Base-by-base conservation (phyloP, 2,888 invertebrate species). In the Bembecia ichneumoniformis region DNA sequence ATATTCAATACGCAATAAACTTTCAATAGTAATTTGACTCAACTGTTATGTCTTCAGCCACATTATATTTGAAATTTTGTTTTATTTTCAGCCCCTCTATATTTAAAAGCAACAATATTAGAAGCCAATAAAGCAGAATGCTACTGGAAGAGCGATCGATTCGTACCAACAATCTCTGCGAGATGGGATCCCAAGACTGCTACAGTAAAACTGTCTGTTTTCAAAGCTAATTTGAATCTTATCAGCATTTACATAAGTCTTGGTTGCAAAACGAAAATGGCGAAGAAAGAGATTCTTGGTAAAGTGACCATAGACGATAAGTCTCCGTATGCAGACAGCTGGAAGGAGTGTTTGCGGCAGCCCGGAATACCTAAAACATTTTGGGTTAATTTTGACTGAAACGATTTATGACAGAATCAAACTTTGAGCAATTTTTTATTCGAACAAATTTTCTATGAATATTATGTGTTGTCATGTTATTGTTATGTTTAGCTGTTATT, bases 61-160 rank as follows among this genome's bases (percentile, higher is more conserved):
- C 20, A 20, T 20, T 20, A 20, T 20, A 20, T n/a, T 40, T 13
- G 35, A 10, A 10, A 13, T 40, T 40, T 40, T 36, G 9, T 11
- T 36, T 44, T 57, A 53, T 54, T 83, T 87, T 52, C 75, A 91
- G 91, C 91, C 35, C 91, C 91, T 49, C 87, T 94, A 62, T 94
- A 94, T 70, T 88, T 94, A 55, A 94, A 94, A 78, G 93, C 94
- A 52, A 91, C 92, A 0, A 90, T 93, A 53, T 89, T 92, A 55
- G 93, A 94, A 67, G 90, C 90, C 52, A 91, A 90, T 58, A 90
- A 87, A 63, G 81, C 83, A 0, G 88, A 88, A 58, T 83, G 82
- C 55, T 87, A 87, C 55, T 92, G 94, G 93, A 94, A 93, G 69
- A 93, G 94, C 58, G 90, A 91, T 60, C 87, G 89, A 56, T 94